Base-by-base conservation (phyloP, 1,140 invertebrate species). In the Atta cephalotes region DNA sequence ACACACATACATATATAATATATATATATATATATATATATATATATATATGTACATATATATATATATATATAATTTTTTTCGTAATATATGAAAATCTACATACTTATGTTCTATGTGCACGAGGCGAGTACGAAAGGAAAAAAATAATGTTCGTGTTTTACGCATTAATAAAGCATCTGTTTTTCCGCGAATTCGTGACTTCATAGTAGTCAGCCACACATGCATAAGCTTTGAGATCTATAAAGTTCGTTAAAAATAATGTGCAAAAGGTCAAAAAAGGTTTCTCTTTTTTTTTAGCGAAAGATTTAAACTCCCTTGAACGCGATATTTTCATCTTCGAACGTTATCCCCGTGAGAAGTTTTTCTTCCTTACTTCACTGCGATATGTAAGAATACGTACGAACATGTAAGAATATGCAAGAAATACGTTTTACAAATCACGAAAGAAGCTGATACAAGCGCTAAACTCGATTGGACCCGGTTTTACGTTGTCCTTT, bases 71-170 rank as follows among this genome's bases (percentile, higher is more conserved):
- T 89, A 90, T 89, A 88, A 45, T 63, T 70, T 90, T 90, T 62
- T 74, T 84, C 58, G 6, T 74, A 71, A 25, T 81, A 79, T 91
- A 80, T 84, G 72, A 87, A 82, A 93, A 92, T 91, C 87, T 93
- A 86, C 91, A 76, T 89, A 86, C 91, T 93, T 91, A 89, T 78
- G 82, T 88, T 91, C 92, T 91, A 92, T 93, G 93, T 91, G 82
- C 89, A 90, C 88, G 89, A 93, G 85, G 90, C 87, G 56, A 84
- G 63, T 91, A 91, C 71, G 81, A 89, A 91, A 92, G 35, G 39
- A 92, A 70, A 87, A 76, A 68, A 68, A 70, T 76, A 53, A 82
- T 60, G 45, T 72, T 86, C 68, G 31, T 49, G 56, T 82, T 53
- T 71, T 14, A 72, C 51, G 31, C 65, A 35, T 79, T 49, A 58